phyloP scores from a whole-genome alignment of 2,797 vertebrate species.

The Momotus momota region DNA sequence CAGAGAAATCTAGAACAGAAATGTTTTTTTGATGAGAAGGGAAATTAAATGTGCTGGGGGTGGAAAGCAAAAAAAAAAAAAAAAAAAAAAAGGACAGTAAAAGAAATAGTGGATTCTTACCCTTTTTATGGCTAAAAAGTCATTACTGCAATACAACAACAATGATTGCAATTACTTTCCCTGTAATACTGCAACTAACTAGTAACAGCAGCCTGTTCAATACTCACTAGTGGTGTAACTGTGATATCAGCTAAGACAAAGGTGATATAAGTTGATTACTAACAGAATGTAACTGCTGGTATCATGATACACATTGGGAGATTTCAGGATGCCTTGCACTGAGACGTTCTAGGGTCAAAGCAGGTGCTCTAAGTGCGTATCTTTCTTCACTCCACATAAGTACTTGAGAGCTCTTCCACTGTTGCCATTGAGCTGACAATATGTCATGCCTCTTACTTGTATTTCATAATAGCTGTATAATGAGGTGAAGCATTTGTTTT shows the following conservation, averaged over 20 bases:
- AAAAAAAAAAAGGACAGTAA: neutral
- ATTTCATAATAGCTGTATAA: neutral
- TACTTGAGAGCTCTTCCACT: neutral
- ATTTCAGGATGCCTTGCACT: neutral
- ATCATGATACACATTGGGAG: neutral
- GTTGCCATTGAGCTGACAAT: neutral
- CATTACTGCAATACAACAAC: neutral
- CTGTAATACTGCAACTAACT: neutral
- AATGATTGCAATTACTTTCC: neutral
- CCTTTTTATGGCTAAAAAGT: neutral
- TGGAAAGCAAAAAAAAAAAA: neutral
- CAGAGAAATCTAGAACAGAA: neutral
- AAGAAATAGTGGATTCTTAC: neutral
- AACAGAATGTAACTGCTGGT: neutral
- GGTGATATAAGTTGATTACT: neutral
- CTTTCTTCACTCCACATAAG: neutral
- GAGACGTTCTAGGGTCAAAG: neutral
- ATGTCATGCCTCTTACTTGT: neutral
- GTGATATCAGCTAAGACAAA: neutral
- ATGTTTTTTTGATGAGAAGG: neutral
- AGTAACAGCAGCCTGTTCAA: neutral
- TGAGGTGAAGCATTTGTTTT: neutral
- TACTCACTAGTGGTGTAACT: neutral
- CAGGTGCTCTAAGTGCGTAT: neutral
- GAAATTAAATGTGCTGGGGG: neutral